Conservation (phyloP, 2,113 vertebrate species). For the Phyllopteryx taeniolatus region DNA sequence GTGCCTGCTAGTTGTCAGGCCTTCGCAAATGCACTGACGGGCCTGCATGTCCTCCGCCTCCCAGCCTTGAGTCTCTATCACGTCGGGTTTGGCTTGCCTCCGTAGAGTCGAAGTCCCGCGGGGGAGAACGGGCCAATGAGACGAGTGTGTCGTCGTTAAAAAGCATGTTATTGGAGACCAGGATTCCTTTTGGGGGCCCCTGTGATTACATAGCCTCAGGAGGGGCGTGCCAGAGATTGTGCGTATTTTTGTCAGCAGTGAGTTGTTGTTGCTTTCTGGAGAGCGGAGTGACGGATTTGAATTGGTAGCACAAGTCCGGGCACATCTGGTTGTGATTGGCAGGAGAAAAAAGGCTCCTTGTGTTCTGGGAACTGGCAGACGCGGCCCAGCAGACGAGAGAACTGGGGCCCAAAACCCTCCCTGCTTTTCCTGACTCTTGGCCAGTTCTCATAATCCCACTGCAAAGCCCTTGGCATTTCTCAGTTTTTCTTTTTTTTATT, state of each 20-base stretch:
- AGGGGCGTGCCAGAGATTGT: constrained; percentile 14
- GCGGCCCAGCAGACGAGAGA: constrained; percentile 49
- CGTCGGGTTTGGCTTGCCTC: constrained; percentile 48
- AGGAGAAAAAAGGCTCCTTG: constrained; percentile 56
- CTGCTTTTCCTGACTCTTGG: constrained; percentile 43
- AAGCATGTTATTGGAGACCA: constrained; percentile 60
- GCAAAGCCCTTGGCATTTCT: constrained; percentile 53
- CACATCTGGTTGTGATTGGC: constrained; percentile 76
- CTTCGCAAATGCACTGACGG: constrained; percentile 25
- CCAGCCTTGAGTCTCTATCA: constrained; percentile 49
- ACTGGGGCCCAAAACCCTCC: constrained; percentile 36
- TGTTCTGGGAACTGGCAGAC: constrained; percentile 68
- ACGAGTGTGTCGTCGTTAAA: constrained; percentile 11
- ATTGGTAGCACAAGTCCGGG: constrained; percentile 57
- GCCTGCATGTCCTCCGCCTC: constrained; percentile 28
- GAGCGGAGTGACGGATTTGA: constrained; percentile 24
- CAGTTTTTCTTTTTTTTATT: constrained; percentile 29
- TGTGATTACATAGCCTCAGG: constrained; percentile 55
- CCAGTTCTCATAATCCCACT: constrained; percentile 62
- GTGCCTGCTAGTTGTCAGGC: constrained; percentile 38
- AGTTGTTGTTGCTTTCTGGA: background rate
- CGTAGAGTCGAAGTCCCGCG: constrained; percentile 42
- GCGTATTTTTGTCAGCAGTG: background rate
- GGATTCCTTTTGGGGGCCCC: constrained; percentile 49
- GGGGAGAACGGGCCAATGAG: constrained; percentile 36